Evolutionary conservation across 2,888 invertebrate genomes (phyloP).

Genomic region (Drosophila melanocephala): DNA sequence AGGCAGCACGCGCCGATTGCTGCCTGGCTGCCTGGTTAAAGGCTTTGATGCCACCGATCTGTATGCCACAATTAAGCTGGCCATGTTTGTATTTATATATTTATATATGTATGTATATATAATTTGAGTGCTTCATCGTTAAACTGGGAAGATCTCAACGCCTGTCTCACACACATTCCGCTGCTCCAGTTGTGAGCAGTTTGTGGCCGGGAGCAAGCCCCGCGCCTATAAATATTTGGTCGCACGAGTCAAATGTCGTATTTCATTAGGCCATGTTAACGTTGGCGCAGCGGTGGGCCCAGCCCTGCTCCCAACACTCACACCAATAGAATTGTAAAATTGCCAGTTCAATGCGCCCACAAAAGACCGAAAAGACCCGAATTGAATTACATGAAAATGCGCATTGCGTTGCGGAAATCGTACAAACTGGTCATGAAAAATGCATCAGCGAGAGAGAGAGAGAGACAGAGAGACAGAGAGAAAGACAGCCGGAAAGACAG

Average conservation of each 20-base stretch:
- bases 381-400: slow-evolving; percentile 80
- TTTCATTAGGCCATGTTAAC: slow-evolving; percentile 76
- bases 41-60: slow-evolving; percentile 43
- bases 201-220: slow-evolving; percentile 69
- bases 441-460: slow-evolving; percentile 58
- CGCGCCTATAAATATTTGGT: slow-evolving; percentile 73
- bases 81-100: slow-evolving; percentile 16
- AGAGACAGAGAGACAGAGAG: slow-evolving; percentile 17
- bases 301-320: slow-evolving; percentile 33
- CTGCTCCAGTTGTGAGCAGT: slow-evolving; percentile 44
- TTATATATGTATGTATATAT: slow-evolving; percentile 1
- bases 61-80: slow-evolving; percentile 30
- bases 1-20: slow-evolving; percentile 63
- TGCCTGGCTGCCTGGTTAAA: slow-evolving; percentile 11
- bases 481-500: slow-evolving; percentile 20
- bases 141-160: slow-evolving; percentile 42
- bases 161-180: slow-evolving; percentile 20
- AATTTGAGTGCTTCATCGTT: slow-evolving; percentile 29
- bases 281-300: slow-evolving; percentile 65
- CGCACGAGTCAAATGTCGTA: slow-evolving; percentile 79
- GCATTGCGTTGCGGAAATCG: slow-evolving; percentile 77
- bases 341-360: slow-evolving; percentile 59
- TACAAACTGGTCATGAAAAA: slow-evolving; percentile 81
- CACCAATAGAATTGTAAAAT: slow-evolving; percentile 75
- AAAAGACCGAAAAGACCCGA: slow-evolving; percentile 51